A percentile compares a stretch with the other conserved stretches of the same genome.
Evolutionary conservation across 2,797 vertebrate genomes (phyloP).

Genomic region (Catharus ustulatus): DNA sequence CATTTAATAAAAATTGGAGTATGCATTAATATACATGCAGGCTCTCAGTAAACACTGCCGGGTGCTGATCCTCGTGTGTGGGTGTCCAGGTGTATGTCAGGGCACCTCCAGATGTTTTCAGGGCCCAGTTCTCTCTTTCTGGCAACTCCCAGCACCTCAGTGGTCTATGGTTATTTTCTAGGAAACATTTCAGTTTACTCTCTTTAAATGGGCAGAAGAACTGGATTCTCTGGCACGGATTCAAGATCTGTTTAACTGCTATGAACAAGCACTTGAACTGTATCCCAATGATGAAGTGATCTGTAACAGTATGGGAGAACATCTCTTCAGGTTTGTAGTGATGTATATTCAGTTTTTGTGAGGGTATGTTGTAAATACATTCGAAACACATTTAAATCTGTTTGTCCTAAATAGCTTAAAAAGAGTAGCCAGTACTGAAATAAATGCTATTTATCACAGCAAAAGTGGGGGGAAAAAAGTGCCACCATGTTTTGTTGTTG

Average conservation of each 20-base stretch:
- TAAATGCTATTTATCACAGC: neutral
- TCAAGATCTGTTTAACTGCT: slow-evolving; percentile 94
- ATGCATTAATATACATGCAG: neutral
- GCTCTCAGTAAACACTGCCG: neutral
- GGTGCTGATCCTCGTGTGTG: neutral
- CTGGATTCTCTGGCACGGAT: slow-evolving; percentile 88
- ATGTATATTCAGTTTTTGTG: neutral
- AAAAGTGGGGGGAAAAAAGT: neutral
- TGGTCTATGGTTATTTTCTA: slow-evolving; percentile 59
- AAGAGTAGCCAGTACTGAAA: neutral
- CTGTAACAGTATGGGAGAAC: slow-evolving; percentile 97
- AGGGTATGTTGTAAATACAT: neutral
- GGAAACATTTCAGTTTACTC: slow-evolving; percentile 95
- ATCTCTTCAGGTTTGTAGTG: slow-evolving; percentile 90
- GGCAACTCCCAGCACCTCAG: neutral
- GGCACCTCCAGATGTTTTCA: neutral
- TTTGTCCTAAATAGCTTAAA: neutral
- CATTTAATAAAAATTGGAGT: neutral
- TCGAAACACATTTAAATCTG: neutral
- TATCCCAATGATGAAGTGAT: slow-evolving; percentile 94
- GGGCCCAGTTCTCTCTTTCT: neutral
- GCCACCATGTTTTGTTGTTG: neutral
- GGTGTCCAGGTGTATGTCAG: neutral
- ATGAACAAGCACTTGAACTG: slow-evolving; percentile 93
- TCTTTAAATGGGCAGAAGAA: slow-evolving; percentile 94